A percentile compares a stretch with the other conserved stretches of the same genome.
These are phyloP conservation scores for Oligia strigilis DNA, from an alignment of 2,888 invertebrate genomes.

Conservation along the genomic window DNA sequence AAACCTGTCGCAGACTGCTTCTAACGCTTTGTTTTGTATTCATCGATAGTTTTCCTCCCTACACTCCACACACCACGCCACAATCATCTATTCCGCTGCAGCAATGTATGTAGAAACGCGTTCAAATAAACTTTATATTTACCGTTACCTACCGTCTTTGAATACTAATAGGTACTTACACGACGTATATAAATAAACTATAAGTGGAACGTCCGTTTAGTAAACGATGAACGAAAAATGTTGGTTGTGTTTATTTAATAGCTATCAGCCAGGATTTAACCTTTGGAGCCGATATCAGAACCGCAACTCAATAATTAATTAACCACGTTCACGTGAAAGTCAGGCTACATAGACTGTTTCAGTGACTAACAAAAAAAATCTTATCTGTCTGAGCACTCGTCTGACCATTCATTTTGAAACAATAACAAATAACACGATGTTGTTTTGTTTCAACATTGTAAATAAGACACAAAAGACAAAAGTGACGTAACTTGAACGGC, in stretches of 20 bases:
- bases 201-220: constrained; percentile 11
- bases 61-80: too few species aligned
- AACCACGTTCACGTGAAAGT: constrained; percentile 25
- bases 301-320: background rate
- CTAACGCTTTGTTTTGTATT: constrained; percentile 12
- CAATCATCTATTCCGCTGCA: background rate
- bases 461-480: constrained; percentile 5
- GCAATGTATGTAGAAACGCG: constrained; percentile 34
- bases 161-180: constrained; percentile 14
- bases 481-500: constrained; percentile 22
- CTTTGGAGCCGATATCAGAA: constrained; percentile 25
- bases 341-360: background rate
- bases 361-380: background rate
- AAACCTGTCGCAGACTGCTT: constrained; percentile 29
- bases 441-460: constrained; percentile 35
- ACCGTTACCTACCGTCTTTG: constrained; percentile 25
- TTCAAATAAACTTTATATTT: constrained; percentile 20
- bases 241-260: constrained; percentile 18
- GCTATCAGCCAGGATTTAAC: constrained; percentile 4
- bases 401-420: constrained; percentile 21
- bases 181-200: constrained; percentile 41
- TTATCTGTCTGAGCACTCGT: background rate
- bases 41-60: constrained; percentile 17
- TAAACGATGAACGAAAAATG: background rate
- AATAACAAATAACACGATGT: constrained; percentile 30